phyloP scores from a whole-genome alignment of 1,140 invertebrate species.

The Trissolcus basalis region DNA sequence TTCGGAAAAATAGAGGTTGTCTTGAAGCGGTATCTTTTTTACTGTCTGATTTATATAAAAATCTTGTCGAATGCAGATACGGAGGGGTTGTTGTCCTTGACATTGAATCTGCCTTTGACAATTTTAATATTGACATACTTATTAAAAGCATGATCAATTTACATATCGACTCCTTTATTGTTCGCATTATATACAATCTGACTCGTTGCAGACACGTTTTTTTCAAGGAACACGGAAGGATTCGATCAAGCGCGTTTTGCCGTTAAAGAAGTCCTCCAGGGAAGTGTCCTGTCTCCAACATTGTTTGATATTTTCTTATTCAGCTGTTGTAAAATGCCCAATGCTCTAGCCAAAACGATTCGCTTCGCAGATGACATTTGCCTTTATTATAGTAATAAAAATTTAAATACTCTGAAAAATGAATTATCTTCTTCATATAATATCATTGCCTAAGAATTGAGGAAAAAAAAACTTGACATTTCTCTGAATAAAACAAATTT shows the following conservation, averaged over 20 bases:
- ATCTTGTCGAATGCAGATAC: not conserved
- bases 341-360: not conserved
- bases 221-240: not conserved
- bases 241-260: not conserved
- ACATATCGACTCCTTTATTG: slow-evolving; percentile 1
- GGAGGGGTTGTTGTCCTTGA: slow-evolving; percentile 14
- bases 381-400: not conserved
- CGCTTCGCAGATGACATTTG: slow-evolving; percentile 15
- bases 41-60: not conserved
- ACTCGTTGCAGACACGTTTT: slow-evolving; percentile 3
- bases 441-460: not conserved
- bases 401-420: not conserved
- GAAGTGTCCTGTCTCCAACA: slow-evolving; percentile 20
- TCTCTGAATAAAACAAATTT: slow-evolving; percentile 11
- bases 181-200: slow-evolving; percentile 22
- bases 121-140: slow-evolving; percentile 8
- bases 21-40: not conserved
- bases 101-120: slow-evolving; percentile 26
- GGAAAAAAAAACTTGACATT: not conserved
- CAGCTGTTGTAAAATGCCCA: not conserved
- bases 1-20: not conserved
- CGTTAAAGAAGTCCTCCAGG: slow-evolving; percentile 16
- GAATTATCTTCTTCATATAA: not conserved
- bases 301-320: slow-evolving; percentile 31
- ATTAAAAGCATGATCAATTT: slow-evolving; percentile 1